Percentiles rank a stretch among this genome's conserved stretches.
Evolutionary conservation across 1,140 invertebrate genomes (phyloP).

Genomic region (Aradophagus sp.): DNA sequence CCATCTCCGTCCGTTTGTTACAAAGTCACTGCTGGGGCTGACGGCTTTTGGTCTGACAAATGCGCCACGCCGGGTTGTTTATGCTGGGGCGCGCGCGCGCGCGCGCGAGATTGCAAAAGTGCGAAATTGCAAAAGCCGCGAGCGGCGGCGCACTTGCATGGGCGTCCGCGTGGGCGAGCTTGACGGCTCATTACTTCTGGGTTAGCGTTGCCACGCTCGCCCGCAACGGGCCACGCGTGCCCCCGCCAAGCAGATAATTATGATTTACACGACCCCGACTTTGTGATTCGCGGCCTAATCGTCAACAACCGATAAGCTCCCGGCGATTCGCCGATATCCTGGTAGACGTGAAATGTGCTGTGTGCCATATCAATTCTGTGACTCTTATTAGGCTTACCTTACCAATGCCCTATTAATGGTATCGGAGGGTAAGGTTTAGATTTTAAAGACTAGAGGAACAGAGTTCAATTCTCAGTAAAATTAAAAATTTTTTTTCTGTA

Average conservation of each 20-base stretch:
- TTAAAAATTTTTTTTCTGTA: too few species aligned
- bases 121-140: slow-evolving; percentile 39
- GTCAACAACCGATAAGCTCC: slow-evolving; percentile 3
- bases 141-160: slow-evolving; percentile 32
- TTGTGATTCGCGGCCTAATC: slow-evolving; percentile 20
- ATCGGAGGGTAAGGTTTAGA: too few species aligned
- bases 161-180: slow-evolving; percentile 45
- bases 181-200: slow-evolving; percentile 56
- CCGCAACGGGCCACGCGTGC: slow-evolving; percentile 4
- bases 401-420: too few species aligned
- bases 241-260: slow-evolving; percentile 29
- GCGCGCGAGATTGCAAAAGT: slow-evolving; percentile 30
- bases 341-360: too few species aligned
- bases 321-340: slow-evolving; percentile 1
- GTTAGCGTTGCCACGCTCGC: slow-evolving; percentile 39
- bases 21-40: slow-evolving; percentile 1
- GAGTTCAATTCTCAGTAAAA: too few species aligned
- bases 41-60: slow-evolving; percentile 31
- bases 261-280: slow-evolving; percentile 29
- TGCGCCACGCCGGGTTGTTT: slow-evolving; percentile 29
- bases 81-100: slow-evolving; percentile 14
- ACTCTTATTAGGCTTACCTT: too few species aligned
- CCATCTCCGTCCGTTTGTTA: neutral
- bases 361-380: too few species aligned
- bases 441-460: too few species aligned